Conservation (phyloP, 2,888 invertebrate genomes). For the Phorcus lineatus region DNA sequence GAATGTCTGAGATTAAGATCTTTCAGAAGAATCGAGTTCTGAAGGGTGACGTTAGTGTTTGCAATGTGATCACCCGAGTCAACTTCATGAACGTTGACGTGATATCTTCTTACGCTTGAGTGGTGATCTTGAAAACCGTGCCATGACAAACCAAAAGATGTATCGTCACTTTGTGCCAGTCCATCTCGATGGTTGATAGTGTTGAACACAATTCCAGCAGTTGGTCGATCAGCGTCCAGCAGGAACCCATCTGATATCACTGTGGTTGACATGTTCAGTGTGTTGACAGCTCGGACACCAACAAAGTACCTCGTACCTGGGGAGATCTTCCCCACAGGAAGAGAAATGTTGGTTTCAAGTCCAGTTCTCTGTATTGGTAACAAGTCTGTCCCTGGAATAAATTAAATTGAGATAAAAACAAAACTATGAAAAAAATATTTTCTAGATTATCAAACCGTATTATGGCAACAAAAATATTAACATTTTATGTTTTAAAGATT, state of each 20-base stretch:
- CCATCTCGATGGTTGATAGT: background rate
- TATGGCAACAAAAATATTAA: too few species aligned
- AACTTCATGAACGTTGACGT: background rate
- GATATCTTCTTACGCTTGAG: background rate
- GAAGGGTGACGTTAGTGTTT: background rate
- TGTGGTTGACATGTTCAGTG: background rate
- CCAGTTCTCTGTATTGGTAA: slow-evolving; percentile 26
- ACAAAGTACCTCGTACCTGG: slow-evolving; percentile 44
- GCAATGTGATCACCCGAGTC: background rate
- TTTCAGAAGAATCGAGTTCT: background rate
- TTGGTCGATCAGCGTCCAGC: slow-evolving; percentile 3
- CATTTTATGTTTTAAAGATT: too few species aligned
- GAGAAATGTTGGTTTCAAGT: slow-evolving; percentile 26
- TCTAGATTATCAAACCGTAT: too few species aligned
- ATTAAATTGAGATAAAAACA: too few species aligned
- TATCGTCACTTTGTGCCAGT: background rate
- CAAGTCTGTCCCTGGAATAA: slow-evolving; percentile 39
- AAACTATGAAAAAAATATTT: too few species aligned
- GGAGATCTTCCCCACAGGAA: slow-evolving; percentile 31
- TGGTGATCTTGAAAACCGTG: slow-evolving; percentile 20
- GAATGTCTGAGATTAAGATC: background rate
- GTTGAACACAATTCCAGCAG: slow-evolving; percentile 17
- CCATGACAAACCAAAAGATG: slow-evolving; percentile 4
- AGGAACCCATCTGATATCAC: slow-evolving; percentile 14
- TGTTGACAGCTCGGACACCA: slow-evolving; percentile 43